Evolutionary conservation across 1,140 invertebrate species (phyloP), one percentile per base, ranked within the genome.

Genomic region (Nephila pilipes): DNA sequence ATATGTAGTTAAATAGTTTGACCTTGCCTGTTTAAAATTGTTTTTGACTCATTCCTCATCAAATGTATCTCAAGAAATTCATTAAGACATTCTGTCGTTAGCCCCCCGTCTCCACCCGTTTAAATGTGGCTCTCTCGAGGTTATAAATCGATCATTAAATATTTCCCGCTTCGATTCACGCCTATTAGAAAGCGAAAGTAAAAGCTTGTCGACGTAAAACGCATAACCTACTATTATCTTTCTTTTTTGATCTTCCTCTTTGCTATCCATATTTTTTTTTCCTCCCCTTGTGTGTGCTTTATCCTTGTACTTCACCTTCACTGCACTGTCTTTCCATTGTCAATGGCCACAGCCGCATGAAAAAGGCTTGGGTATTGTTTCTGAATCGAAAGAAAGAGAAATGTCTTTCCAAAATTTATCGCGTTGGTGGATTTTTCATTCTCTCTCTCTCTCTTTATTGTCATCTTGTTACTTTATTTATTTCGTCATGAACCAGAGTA

Each of bases 291-390:
- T 58, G 57, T 87, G 85, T 65, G 60, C 60, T 46, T 63, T 65
- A 87, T 46, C 87, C 87, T 79, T 90, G 87, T 65, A 87, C 85
- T 87, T 87, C 85, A 87, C 85, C 85, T 87, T 87, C 87, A 79
- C 87, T 32, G 5, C 32, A 46, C 32, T 36, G 57, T 65, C 36
- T 54, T 12, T 55, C 69, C 54, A 90, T 90, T 90, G 87, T 90
- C 87, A 46, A 29, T 90, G 65, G n/a, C 69, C 87, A 90, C 65
- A 25, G 32, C 87, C 46, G 46, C 69, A 83, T 83, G 81, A 83
- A 83, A 83, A 57, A n/a, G 81, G 81, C 54, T 18, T n/a, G 60
- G 22, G 18, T 20, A n/a, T 54, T 18, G 81, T 46, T 32, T 55
- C 54, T 55, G 81, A 55, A 55, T 55, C 38, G 46, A 22, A 83